Conservation (phyloP, 2,888 invertebrate genomes). For the Drosophila greeni region DNA sequence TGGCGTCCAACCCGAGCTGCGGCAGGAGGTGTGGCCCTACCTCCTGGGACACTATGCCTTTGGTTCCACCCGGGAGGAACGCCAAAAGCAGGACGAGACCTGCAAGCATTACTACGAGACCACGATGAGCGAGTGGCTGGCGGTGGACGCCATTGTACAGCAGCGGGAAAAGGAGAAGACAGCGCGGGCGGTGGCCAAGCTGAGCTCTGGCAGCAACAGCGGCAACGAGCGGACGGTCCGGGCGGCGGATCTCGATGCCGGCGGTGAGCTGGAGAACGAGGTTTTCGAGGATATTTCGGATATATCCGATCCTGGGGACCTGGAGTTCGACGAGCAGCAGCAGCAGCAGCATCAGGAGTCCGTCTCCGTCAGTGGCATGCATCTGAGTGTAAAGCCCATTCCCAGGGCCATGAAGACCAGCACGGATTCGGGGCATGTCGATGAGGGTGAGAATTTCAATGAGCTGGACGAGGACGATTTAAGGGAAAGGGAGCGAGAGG, state of each 20-base stretch:
- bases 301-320: conserved; percentile 80
- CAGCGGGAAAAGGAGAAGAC: conserved; percentile 90
- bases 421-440: conserved; percentile 78
- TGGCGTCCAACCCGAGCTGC: conserved; percentile 88
- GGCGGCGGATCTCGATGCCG: conserved; percentile 79
- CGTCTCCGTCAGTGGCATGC: conserved; percentile 23
- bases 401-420: conserved; percentile 77
- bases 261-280: conserved; percentile 81
- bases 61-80: conserved; percentile 84
- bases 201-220: conserved; percentile 87
- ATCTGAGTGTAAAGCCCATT: conserved; percentile 72
- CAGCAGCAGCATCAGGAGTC: conserved; percentile 15
- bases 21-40: conserved; percentile 92
- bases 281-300: conserved; percentile 81
- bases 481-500: conserved; percentile 68
- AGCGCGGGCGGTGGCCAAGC: conserved; percentile 90
- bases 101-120: conserved; percentile 90
- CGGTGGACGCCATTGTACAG: conserved; percentile 94
- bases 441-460: conserved; percentile 77
- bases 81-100: conserved; percentile 83
- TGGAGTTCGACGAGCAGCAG: conserved; percentile 72
- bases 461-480: conserved; percentile 76
- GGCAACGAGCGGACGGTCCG: conserved; percentile 80
- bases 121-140: conserved; percentile 96
- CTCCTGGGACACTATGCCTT: conserved; percentile 90